A percentile compares a stretch with the other conserved stretches of the same genome.
Conservation (phyloP, 2,113 vertebrate genomes). For the Indicator maculatus region DNA sequence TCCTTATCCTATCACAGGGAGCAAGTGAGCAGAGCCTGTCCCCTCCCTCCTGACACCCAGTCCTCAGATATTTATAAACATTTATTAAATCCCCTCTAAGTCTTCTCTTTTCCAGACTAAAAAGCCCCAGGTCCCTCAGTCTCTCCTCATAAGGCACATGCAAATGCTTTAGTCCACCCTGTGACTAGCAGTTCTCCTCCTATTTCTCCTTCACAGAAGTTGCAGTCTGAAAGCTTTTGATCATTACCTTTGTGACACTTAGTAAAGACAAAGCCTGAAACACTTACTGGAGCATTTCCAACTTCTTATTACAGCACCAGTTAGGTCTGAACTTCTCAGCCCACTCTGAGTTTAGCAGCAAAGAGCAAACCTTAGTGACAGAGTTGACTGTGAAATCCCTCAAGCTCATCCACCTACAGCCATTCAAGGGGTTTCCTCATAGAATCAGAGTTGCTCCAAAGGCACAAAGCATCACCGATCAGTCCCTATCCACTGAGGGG, state of each 20-base stretch:
- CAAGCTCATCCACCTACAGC: not conserved
- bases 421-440: not conserved
- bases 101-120: too few species aligned
- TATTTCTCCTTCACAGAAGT: not conserved
- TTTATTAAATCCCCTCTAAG: too few species aligned
- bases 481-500: fast-evolving
- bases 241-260: not conserved
- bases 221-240: not conserved
- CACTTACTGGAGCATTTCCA: not conserved
- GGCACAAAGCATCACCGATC: not conserved
- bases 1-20: too few species aligned
- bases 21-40: too few species aligned
- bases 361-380: not conserved
- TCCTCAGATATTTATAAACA: too few species aligned
- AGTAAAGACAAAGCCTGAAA: not conserved
- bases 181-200: not conserved
- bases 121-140: too few species aligned
- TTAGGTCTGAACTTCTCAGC: not conserved
- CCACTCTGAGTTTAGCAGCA: not conserved
- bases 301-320: not conserved
- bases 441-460: not conserved
- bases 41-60: too few species aligned
- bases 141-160: too few species aligned
- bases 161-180: too few species aligned
- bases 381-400: not conserved